Conservation (phyloP, 2,888 invertebrate species). For the Trachelus stipa region DNA sequence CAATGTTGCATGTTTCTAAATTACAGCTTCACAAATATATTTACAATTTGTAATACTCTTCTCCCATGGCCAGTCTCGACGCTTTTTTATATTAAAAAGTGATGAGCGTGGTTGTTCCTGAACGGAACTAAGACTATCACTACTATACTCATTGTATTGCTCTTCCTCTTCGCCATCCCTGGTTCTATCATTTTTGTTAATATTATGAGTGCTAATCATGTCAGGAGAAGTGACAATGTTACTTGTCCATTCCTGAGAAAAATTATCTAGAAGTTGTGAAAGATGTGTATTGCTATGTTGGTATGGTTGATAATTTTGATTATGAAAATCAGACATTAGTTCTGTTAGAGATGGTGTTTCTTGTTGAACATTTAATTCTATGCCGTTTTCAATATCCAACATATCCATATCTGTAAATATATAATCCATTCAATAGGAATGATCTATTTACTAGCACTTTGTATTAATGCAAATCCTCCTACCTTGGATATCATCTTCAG, state of each 20-base stretch:
- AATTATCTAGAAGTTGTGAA: slow-evolving; percentile 45
- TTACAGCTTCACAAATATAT: slow-evolving; percentile 8
- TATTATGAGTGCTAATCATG: slow-evolving; percentile 38
- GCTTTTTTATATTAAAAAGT: slow-evolving; percentile 60
- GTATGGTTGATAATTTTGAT: slow-evolving; percentile 33
- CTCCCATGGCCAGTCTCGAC: slow-evolving; percentile 68
- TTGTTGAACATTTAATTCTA: slow-evolving; percentile 40
- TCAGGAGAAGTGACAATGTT: slow-evolving; percentile 30
- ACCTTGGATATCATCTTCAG: slow-evolving; percentile 58
- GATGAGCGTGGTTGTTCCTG: slow-evolving; percentile 47
- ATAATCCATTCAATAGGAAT: background rate
- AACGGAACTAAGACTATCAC: slow-evolving; percentile 43
- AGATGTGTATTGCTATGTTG: slow-evolving; percentile 31
- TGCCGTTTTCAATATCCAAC: slow-evolving; percentile 49
- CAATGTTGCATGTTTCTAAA: background rate
- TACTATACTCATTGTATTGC: slow-evolving; percentile 47
- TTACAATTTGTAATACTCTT: slow-evolving; percentile 30
- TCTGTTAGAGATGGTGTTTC: slow-evolving; percentile 50
- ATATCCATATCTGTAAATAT: slow-evolving; percentile 47
- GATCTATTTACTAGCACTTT: background rate
- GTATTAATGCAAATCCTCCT: slow-evolving; percentile 11
- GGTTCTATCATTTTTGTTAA: slow-evolving; percentile 62
- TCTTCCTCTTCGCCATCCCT: slow-evolving; percentile 62
- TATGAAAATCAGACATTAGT: slow-evolving; percentile 47
- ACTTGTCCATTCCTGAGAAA: slow-evolving; percentile 48